Evolutionary conservation across 2,888 invertebrate species (phyloP).

Genomic region (Neocrepidodera transversa): DNA sequence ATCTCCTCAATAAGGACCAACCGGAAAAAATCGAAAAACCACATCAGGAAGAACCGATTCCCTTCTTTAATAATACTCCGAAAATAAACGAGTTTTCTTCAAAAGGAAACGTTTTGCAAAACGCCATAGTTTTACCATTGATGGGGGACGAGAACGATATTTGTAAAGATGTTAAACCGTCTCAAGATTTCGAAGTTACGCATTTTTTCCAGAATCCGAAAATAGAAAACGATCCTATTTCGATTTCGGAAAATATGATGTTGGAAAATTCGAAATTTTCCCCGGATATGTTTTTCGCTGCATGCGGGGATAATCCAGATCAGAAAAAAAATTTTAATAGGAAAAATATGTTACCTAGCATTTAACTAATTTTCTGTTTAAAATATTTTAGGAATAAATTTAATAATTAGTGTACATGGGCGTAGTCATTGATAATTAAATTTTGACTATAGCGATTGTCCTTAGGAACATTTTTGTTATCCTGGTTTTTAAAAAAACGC

Average conservation of each 20-base stretch:
- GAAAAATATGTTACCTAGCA: background rate
- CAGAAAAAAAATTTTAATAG: conserved; percentile 14
- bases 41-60: background rate
- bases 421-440: too few relatives aligned
- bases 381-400: too few relatives aligned
- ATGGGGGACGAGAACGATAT: conserved; percentile 6
- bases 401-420: too few relatives aligned
- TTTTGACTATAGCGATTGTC: too few relatives aligned
- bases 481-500: too few relatives aligned
- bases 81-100: background rate
- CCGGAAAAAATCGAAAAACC: conserved; percentile 37
- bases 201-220: conserved; percentile 10
- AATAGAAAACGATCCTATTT: conserved; percentile 7
- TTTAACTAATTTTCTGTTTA: too few relatives aligned
- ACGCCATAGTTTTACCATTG: conserved; percentile 2
- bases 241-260: conserved; percentile 12
- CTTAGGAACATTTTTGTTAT: too few relatives aligned
- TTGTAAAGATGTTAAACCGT: conserved; percentile 1
- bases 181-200: conserved; percentile 11
- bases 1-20: conserved; percentile 36
- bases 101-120: background rate
- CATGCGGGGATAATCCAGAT: conserved; percentile 23
- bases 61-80: background rate
- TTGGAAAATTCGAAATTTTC: conserved; percentile 42
- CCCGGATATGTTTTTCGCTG: conserved; percentile 52